A percentile compares a stretch with the other conserved stretches of the same genome.
phyloP scores from a whole-genome alignment of 2,888 invertebrate genomes.

The Cheilosia scutellata region DNA sequence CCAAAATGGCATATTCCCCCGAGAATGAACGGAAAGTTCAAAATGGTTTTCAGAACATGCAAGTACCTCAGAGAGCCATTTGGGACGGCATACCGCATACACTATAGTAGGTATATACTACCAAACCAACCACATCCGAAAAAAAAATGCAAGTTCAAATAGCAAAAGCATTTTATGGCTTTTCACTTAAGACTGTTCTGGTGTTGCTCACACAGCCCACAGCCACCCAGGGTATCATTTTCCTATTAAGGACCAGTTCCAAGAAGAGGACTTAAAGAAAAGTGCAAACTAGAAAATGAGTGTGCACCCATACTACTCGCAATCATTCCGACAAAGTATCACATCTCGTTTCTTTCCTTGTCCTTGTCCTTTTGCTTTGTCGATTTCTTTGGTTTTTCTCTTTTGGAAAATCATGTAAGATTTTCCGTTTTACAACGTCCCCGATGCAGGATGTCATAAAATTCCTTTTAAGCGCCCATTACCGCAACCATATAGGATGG shows the following conservation, averaged over 20 bases:
- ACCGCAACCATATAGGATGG: slow-evolving; percentile 64
- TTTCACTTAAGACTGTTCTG: slow-evolving; percentile 60
- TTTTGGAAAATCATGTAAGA: slow-evolving; percentile 64
- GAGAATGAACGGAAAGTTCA: slow-evolving; percentile 16
- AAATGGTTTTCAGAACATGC: slow-evolving; percentile 54
- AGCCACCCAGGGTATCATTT: slow-evolving; percentile 72
- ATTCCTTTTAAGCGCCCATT: slow-evolving; percentile 76
- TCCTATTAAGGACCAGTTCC: slow-evolving; percentile 58
- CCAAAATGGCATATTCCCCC: slow-evolving; percentile 34
- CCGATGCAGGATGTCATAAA: slow-evolving; percentile 75
- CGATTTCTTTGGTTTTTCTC: slow-evolving; percentile 36
- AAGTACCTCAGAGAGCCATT: slow-evolving; percentile 61
- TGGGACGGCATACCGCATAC: slow-evolving; percentile 17
- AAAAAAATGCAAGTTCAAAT: slow-evolving; percentile 71
- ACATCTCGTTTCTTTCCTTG: slow-evolving; percentile 37
- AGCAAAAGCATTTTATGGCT: slow-evolving; percentile 71
- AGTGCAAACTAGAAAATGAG: slow-evolving; percentile 74
- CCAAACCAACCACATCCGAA: slow-evolving; percentile 41
- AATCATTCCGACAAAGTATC: slow-evolving; percentile 69
- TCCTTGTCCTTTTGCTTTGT: slow-evolving; percentile 33
- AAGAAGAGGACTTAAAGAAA: slow-evolving; percentile 31
- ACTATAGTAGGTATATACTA: not conserved
- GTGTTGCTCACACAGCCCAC: slow-evolving; percentile 20
- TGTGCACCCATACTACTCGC: slow-evolving; percentile 33
- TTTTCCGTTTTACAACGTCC: slow-evolving; percentile 69